phyloP scores from a whole-genome alignment of 2,888 invertebrate genomes.

The Osedax frankpressi region DNA sequence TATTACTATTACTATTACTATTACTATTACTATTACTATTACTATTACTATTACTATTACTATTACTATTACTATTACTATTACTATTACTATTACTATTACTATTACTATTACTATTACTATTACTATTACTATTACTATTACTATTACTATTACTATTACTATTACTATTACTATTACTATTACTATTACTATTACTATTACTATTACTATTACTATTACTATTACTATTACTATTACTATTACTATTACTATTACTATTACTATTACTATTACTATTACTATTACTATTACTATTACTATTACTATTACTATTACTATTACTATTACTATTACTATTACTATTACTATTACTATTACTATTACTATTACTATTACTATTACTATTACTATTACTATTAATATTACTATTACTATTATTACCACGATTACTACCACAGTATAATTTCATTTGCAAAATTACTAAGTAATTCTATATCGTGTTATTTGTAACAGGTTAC shows the following conservation, averaged over 20 bases:
- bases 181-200: background rate
- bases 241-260: background rate
- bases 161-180: background rate
- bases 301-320: background rate
- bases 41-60: background rate
- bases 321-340: background rate
- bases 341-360: background rate
- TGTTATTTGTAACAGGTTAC: no score
- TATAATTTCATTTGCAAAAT: no score
- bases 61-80: background rate
- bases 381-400: background rate
- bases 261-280: background rate
- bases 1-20: background rate
- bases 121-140: background rate
- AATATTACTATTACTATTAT: background rate
- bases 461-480: no score
- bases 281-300: background rate
- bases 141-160: background rate
- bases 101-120: background rate
- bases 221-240: background rate
- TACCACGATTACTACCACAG: background rate
- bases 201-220: background rate
- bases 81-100: background rate
- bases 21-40: background rate
- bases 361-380: background rate